These are phyloP conservation scores for Ptychochromis oligacanthus DNA, from an alignment of 2,113 vertebrate genomes.

Conservation along the genomic window DNA sequence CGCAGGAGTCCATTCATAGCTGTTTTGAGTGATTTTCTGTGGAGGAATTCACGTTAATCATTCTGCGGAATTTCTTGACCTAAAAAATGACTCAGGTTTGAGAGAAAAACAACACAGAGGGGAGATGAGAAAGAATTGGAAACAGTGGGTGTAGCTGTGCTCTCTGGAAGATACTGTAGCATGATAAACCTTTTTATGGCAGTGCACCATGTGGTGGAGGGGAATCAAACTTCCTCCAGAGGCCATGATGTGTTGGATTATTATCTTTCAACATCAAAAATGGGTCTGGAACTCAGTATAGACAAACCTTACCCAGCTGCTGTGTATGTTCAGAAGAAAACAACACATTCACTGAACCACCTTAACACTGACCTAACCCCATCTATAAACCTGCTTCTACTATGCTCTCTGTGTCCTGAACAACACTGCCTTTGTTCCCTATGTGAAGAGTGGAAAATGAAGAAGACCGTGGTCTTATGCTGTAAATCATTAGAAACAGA, in stretches of 20 bases:
- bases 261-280: slow-evolving; percentile 50
- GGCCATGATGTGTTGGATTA: slow-evolving; percentile 31
- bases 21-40: slow-evolving; percentile 57
- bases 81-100: slow-evolving; percentile 41
- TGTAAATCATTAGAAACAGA: slow-evolving; percentile 76
- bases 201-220: background rate
- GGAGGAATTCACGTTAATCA: slow-evolving; percentile 65
- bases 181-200: slow-evolving; percentile 31
- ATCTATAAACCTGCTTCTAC: slow-evolving; percentile 59
- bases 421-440: slow-evolving; percentile 77
- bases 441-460: slow-evolving; percentile 46
- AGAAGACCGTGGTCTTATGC: slow-evolving; percentile 36
- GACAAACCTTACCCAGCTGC: slow-evolving; percentile 11
- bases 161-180: slow-evolving; percentile 22
- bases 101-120: background rate
- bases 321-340: slow-evolving; percentile 27
- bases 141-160: slow-evolving; percentile 12
- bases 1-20: slow-evolving; percentile 52
- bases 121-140: background rate
- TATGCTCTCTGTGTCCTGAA: slow-evolving; percentile 46
- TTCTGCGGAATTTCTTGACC: slow-evolving; percentile 45
- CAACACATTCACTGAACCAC: slow-evolving; percentile 30
- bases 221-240: slow-evolving; percentile 27
- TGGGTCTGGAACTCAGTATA: slow-evolving; percentile 25
- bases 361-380: slow-evolving; percentile 52